These are phyloP conservation scores for Stegodyphus dumicola DNA, from an alignment of 1,140 invertebrate genomes.

Conservation along the genomic window DNA sequence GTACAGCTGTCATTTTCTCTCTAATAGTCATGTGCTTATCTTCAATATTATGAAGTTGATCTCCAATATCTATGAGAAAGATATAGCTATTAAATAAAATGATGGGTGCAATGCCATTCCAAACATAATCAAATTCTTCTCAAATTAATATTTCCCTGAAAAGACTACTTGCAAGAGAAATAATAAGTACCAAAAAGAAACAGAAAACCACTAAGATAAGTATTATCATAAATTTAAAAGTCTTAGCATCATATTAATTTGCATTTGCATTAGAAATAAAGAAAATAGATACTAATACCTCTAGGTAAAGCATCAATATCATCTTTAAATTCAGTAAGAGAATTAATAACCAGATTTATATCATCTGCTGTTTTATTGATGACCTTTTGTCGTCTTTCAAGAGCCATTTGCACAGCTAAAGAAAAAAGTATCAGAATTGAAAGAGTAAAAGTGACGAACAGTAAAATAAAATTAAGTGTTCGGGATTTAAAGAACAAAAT, in stretches of 20 bases:
- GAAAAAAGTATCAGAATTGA: conserved; percentile 12
- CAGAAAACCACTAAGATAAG: neutral
- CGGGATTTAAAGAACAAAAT: conserved; percentile 79
- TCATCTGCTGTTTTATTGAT: conserved; percentile 24
- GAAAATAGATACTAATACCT: neutral
- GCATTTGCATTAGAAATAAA: neutral
- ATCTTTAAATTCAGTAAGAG: conserved; percentile 28
- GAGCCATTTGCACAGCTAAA: neutral
- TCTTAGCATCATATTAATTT: neutral
- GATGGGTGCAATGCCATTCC: neutral
- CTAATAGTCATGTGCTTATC: conserved; percentile 24
- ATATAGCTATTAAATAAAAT: neutral
- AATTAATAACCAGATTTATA: conserved; percentile 10
- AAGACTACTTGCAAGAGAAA: neutral
- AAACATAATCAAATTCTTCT: neutral
- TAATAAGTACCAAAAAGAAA: neutral
- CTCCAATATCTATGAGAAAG: conserved; percentile 33
- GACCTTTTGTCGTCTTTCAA: neutral
- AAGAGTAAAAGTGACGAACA: conserved; percentile 65
- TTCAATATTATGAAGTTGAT: conserved; percentile 44
- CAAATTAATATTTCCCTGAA: neutral
- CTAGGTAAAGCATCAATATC: conserved; percentile 32
- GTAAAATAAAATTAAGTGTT: conserved; percentile 72
- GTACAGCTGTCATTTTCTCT: conserved; percentile 38
- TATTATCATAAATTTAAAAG: neutral